A percentile compares a stretch with the other conserved stretches of the same genome.
phyloP scores from a whole-genome alignment of 2,113 vertebrate genomes.

The Gambusia holbrooki region DNA sequence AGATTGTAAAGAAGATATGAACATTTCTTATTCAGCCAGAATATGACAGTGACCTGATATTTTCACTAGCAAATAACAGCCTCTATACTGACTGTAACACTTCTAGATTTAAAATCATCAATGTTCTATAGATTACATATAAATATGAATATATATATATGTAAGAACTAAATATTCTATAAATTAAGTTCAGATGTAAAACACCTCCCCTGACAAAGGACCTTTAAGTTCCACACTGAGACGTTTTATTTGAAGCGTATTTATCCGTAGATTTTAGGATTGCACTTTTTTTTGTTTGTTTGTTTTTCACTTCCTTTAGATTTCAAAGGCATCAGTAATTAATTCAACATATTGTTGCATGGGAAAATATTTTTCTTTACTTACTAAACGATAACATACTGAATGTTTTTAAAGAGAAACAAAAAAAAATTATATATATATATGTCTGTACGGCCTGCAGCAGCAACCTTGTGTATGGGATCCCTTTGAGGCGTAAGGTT shows the following conservation, averaged over 20 bases:
- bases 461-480: slow-evolving; percentile 50
- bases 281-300: slow-evolving; percentile 76
- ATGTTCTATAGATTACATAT: slow-evolving; percentile 75
- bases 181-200: slow-evolving; percentile 65
- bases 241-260: slow-evolving; percentile 62
- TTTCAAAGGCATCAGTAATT: slow-evolving; percentile 34
- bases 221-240: slow-evolving; percentile 60
- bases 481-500: slow-evolving; percentile 38
- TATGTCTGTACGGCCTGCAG: slow-evolving; percentile 56
- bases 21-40: slow-evolving; percentile 76
- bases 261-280: slow-evolving; percentile 71
- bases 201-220: slow-evolving; percentile 58
- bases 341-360: slow-evolving; percentile 75
- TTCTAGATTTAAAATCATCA: slow-evolving; percentile 72
- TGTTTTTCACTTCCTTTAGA: slow-evolving; percentile 51
- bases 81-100: slow-evolving; percentile 76
- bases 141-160: slow-evolving; percentile 63
- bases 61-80: slow-evolving; percentile 76
- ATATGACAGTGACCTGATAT: slow-evolving; percentile 75
- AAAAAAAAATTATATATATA: slow-evolving; percentile 12
- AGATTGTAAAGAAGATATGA: slow-evolving; percentile 78
- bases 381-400: slow-evolving; percentile 62
- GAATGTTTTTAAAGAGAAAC: slow-evolving; percentile 72
- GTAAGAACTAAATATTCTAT: slow-evolving; percentile 70
- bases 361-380: slow-evolving; percentile 56